These are phyloP conservation scores for Bombus polaris DNA, from an alignment of 1,140 invertebrate species.

Conservation along the genomic window DNA sequence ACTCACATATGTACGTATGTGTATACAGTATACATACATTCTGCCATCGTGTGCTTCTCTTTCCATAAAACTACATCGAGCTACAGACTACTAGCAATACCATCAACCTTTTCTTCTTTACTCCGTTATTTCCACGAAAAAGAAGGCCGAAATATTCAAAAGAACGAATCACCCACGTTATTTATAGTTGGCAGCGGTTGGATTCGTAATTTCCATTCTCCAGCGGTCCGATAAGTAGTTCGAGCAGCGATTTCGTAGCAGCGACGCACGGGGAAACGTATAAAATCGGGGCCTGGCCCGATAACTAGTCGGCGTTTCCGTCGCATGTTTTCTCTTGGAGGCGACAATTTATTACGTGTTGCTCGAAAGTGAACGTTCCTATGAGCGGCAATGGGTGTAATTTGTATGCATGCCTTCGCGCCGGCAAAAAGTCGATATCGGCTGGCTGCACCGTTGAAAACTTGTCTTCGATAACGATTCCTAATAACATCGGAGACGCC, in stretches of 20 bases:
- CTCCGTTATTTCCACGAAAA: neutral
- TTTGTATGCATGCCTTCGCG: slow-evolving; percentile 64
- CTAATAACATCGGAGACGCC: slow-evolving; percentile 60
- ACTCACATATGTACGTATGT: neutral
- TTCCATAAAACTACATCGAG: neutral
- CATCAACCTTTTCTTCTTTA: neutral
- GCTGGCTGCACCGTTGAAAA: slow-evolving; percentile 50
- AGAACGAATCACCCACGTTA: slow-evolving; percentile 3
- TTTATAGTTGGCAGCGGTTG: neutral
- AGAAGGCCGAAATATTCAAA: neutral
- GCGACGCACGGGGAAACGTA: neutral
- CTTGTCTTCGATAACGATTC: slow-evolving; percentile 69
- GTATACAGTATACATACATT: neutral
- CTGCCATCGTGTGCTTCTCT: neutral
- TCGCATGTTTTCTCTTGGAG: slow-evolving; percentile 38
- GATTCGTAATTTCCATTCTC: slow-evolving; percentile 25
- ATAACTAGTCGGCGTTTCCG: slow-evolving; percentile 43
- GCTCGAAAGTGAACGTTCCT: slow-evolving; percentile 46
- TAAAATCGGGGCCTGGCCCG: slow-evolving; percentile 27
- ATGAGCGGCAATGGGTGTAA: slow-evolving; percentile 57
- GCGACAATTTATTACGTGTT: slow-evolving; percentile 56
- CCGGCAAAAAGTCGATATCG: slow-evolving; percentile 64
- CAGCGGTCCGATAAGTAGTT: slow-evolving; percentile 16
- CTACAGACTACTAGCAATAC: neutral
- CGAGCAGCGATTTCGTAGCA: neutral